These are phyloP conservation scores for Temnothorax curvispinosus DNA, from an alignment of 1,140 invertebrate species.

Conservation along the genomic window DNA sequence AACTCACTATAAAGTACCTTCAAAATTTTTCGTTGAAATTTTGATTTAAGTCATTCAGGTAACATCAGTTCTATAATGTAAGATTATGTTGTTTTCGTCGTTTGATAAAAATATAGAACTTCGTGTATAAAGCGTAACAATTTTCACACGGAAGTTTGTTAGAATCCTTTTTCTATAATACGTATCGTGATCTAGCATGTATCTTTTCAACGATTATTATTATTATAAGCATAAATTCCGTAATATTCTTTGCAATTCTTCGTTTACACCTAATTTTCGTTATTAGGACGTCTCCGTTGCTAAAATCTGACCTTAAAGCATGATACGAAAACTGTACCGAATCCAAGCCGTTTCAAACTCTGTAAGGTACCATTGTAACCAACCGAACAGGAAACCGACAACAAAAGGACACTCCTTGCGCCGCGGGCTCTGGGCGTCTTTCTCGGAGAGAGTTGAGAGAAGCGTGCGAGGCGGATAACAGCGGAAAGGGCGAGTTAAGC, in stretches of 20 bases:
- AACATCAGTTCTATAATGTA: background rate
- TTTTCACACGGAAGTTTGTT: background rate
- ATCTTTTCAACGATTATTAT: background rate
- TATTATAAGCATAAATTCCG: background rate
- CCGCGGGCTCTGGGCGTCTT: constrained; percentile 15
- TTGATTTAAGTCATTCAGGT: background rate
- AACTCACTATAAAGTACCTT: background rate
- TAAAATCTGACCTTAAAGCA: background rate
- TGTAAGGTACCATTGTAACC: background rate
- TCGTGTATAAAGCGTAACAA: background rate
- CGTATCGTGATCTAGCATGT: background rate
- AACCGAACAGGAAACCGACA: constrained; percentile 38
- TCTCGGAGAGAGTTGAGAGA: constrained; percentile 33
- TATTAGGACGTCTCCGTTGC: background rate
- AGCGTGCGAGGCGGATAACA: constrained; percentile 23
- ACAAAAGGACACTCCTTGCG: constrained; percentile 31
- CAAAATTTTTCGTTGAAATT: background rate
- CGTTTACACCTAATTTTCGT: background rate
- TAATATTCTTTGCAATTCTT: background rate
- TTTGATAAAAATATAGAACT: background rate
- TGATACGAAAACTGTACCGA: background rate
- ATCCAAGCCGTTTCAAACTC: background rate
- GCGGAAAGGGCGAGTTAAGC: constrained; percentile 54
- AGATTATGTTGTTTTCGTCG: background rate
- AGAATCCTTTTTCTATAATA: background rate